phyloP scores from a whole-genome alignment of 2,888 invertebrate species.

The Agrilus biguttatus region DNA sequence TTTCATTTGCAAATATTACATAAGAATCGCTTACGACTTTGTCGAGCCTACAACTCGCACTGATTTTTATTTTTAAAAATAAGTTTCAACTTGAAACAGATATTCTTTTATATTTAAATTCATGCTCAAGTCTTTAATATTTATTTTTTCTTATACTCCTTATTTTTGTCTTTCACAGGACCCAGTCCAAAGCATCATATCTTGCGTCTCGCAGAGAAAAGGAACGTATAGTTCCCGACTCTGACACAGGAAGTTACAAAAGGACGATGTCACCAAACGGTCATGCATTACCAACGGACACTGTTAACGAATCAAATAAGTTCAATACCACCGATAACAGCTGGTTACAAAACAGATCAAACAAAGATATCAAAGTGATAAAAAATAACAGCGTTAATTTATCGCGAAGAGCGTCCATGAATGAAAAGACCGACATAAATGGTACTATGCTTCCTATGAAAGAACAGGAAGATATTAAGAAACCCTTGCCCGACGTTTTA shows the following conservation, averaged over 20 bases:
- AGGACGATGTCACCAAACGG: constrained; percentile 56
- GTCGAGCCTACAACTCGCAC: too few relatives aligned
- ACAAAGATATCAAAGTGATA: constrained; percentile 12
- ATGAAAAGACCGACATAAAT: constrained; percentile 20
- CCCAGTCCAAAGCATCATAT: constrained; percentile 65
- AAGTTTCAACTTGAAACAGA: background rate
- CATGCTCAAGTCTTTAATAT: too few relatives aligned
- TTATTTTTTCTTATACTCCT: background rate
- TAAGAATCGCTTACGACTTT: too few relatives aligned
- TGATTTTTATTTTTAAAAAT: too few relatives aligned
- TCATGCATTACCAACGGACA: constrained; percentile 19
- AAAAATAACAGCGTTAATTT: constrained; percentile 18
- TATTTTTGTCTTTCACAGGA: constrained; percentile 37
- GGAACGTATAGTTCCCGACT: constrained; percentile 48
- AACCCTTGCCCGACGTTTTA: constrained; percentile 36
- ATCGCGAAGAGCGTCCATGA: constrained; percentile 25
- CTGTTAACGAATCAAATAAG: constrained; percentile 17
- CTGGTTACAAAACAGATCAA: constrained; percentile 19
- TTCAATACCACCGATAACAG: constrained; percentile 20
- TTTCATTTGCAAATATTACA: too few relatives aligned
- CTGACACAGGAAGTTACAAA: constrained; percentile 61
- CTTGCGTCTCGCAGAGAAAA: constrained; percentile 56
- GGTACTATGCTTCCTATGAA: constrained; percentile 14
- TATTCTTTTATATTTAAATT: too few relatives aligned
- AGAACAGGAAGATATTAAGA: constrained; percentile 21